These are phyloP conservation scores for Helostoma temminkii DNA, from an alignment of 2,797 vertebrate species.

Conservation along the genomic window DNA sequence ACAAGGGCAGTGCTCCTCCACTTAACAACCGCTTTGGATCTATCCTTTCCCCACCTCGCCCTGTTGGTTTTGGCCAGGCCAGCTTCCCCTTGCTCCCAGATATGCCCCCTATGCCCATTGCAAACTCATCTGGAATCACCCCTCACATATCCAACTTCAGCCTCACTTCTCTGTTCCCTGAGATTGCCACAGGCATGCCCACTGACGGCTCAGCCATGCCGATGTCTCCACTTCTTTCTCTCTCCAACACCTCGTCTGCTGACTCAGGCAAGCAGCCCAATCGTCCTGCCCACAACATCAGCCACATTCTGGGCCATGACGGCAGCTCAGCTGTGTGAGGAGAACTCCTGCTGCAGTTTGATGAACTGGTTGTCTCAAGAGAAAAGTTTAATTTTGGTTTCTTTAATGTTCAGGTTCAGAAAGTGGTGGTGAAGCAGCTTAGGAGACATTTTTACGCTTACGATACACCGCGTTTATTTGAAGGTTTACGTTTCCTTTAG, in stretches of 20 bases:
- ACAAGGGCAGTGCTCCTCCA: conserved; percentile 90
- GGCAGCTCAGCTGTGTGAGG: conserved; percentile 94
- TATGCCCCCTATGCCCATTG: conserved; percentile 96
- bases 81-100: conserved; percentile 97
- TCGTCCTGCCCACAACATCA: conserved; percentile 98
- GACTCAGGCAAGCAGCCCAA: conserved; percentile 97
- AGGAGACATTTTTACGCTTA: conserved; percentile 16
- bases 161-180: conserved; percentile 96
- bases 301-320: conserved; percentile 98
- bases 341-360: conserved; percentile 34
- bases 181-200: conserved; percentile 96
- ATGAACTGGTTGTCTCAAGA: conserved; percentile 16
- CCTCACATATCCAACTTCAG: conserved; percentile 98
- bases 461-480: conserved; percentile 6
- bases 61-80: conserved; percentile 95
- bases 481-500: conserved; percentile 49
- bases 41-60: conserved; percentile 96
- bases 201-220: conserved; percentile 94
- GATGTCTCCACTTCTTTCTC: conserved; percentile 95
- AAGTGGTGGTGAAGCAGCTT: conserved; percentile 18
- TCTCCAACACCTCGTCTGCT: conserved; percentile 92
- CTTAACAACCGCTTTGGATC: conserved; percentile 97
- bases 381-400: conserved; percentile 7
- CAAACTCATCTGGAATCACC: conserved; percentile 91
- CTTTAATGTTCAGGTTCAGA: conserved; percentile 14